These are phyloP conservation scores for Centropus unirufus DNA, from an alignment of 2,113 vertebrate species.

Conservation along the genomic window DNA sequence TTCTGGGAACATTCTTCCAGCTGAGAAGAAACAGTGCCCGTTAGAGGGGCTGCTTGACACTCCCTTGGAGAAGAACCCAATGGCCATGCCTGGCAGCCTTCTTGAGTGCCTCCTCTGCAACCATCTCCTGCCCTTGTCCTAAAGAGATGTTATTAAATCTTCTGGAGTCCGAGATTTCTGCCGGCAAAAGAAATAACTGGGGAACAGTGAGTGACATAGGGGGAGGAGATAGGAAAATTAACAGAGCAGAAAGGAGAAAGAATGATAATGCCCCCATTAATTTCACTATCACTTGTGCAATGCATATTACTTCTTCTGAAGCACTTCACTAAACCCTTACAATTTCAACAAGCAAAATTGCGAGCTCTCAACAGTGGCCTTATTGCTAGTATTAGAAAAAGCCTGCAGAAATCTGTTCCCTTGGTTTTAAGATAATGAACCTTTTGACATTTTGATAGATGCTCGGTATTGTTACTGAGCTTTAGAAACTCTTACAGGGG, in stretches of 20 bases:
- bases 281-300: conserved; percentile 55
- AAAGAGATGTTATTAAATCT: conserved; percentile 85
- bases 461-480: conserved; percentile 75
- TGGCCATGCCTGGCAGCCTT: conserved; percentile 77
- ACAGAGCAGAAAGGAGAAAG: background rate
- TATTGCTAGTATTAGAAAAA: conserved; percentile 61
- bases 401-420: conserved; percentile 66
- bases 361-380: conserved; percentile 64
- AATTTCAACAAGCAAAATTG: conserved; percentile 67
- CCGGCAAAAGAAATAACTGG: conserved; percentile 67
- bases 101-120: conserved; percentile 75
- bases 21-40: background rate
- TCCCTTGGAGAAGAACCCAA: conserved; percentile 84
- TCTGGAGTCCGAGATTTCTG: conserved; percentile 79
- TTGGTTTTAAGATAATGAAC: conserved; percentile 78
- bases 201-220: conserved; percentile 17
- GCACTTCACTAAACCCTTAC: conserved; percentile 58
- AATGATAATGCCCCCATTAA: conserved; percentile 39
- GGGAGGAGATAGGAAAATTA: conserved; percentile 39
- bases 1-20: background rate
- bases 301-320: conserved; percentile 40
- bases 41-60: background rate
- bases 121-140: conserved; percentile 83
- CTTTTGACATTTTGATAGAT: conserved; percentile 82
- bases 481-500: conserved; percentile 77